phyloP scores from a whole-genome alignment of 2,113 vertebrate genomes.

The Nothobranchius kuhntae region DNA sequence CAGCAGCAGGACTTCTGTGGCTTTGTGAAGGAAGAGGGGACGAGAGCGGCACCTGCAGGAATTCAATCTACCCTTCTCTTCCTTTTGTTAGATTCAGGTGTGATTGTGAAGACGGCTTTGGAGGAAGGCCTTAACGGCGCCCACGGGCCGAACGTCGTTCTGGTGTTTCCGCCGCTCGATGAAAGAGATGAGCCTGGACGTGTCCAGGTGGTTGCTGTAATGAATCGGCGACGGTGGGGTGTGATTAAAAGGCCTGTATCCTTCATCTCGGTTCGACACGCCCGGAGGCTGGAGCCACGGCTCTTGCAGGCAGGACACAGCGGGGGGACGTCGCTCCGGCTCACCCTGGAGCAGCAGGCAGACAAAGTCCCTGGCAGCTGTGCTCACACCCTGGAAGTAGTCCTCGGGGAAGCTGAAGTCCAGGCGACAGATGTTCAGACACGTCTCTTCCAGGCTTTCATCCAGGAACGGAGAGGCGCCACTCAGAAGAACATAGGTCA shows the following conservation, averaged over 20 bases:
- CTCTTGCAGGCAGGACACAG: slow-evolving; percentile 88
- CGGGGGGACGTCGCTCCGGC: slow-evolving; percentile 85
- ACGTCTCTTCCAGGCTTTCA: slow-evolving; percentile 97
- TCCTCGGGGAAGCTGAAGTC: slow-evolving; percentile 99
- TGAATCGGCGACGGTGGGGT: slow-evolving; percentile 32
- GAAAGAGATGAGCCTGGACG: slow-evolving; percentile 94
- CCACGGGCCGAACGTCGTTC: slow-evolving; percentile 91
- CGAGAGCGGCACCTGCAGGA: slow-evolving; percentile 17
- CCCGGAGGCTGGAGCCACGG: slow-evolving; percentile 88
- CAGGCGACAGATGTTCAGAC: slow-evolving; percentile 98
- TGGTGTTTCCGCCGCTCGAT: slow-evolving; percentile 98
- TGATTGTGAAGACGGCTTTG: slow-evolving; percentile 91
- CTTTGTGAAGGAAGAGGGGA: slow-evolving; percentile 50
- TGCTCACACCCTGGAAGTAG: slow-evolving; percentile 96
- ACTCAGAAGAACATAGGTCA: slow-evolving; percentile 94
- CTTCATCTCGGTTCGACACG: slow-evolving; percentile 26
- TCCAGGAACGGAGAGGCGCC: slow-evolving; percentile 98
- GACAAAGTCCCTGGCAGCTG: slow-evolving; percentile 93
- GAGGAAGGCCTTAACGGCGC: slow-evolving; percentile 90
- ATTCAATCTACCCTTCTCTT: slow-evolving; percentile 6
- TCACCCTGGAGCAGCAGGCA: slow-evolving; percentile 89
- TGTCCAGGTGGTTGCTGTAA: slow-evolving; percentile 83
- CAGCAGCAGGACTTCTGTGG: slow-evolving; percentile 74
- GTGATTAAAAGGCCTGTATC: slow-evolving; percentile 29
- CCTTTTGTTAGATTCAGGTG: slow-evolving; percentile 69